Conservation (phyloP, 2,113 vertebrate genomes). For the Delphinapterus leucas region DNA sequence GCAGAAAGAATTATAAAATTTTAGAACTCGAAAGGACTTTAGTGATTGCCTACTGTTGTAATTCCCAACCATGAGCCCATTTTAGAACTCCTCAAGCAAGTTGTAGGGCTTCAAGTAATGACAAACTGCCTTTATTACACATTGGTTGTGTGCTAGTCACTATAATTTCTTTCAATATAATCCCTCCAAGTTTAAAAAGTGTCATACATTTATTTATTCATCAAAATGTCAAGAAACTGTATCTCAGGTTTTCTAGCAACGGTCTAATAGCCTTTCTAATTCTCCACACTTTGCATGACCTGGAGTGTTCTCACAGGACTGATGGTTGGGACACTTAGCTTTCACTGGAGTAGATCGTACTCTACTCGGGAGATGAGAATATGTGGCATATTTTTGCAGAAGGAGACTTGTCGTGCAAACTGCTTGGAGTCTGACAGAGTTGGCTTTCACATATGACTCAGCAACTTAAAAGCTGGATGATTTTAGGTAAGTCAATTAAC, state of each 20-base stretch:
- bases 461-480: slow-evolving; percentile 18
- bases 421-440: background rate
- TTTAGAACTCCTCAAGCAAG: background rate
- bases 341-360: background rate
- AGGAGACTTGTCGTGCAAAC: background rate
- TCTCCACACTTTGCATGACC: background rate
- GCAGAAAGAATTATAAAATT: background rate
- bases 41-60: background rate
- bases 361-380: background rate
- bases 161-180: background rate
- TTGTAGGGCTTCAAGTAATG: background rate
- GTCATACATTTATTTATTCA: background rate
- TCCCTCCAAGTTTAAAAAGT: background rate
- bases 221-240: background rate
- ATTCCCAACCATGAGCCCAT: background rate
- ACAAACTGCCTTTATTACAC: background rate
- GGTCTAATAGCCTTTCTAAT: background rate
- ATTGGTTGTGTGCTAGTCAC: background rate
- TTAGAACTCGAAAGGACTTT: background rate
- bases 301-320: background rate
- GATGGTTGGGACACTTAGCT: background rate
- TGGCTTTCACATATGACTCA: background rate
- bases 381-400: background rate
- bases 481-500: slow-evolving; percentile 45
- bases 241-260: background rate